Percentiles rank a stretch among this genome's conserved stretches.
These are phyloP conservation scores for Urophycis tenuis DNA, from an alignment of 2,797 vertebrate genomes.

Conservation along the genomic window DNA sequence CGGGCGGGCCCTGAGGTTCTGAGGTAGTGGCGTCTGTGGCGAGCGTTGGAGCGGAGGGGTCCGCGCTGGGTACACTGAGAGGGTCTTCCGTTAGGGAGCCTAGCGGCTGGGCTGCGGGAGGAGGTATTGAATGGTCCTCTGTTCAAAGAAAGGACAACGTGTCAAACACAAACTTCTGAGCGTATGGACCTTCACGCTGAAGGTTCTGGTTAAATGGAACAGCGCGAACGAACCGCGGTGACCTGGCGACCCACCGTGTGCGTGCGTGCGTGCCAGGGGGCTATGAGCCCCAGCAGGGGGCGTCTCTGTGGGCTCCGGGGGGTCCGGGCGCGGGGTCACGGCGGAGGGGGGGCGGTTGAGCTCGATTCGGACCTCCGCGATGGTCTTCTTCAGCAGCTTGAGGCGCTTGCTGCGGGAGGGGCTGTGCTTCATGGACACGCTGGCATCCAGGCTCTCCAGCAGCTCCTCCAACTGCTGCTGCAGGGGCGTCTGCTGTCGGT, in stretches of 20 bases:
- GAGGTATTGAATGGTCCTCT: not conserved
- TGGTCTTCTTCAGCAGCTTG: constrained; percentile 89
- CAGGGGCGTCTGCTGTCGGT: constrained; percentile 77
- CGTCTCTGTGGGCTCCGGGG: not conserved
- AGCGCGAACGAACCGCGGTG: no score
- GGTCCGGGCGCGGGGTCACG: not conserved
- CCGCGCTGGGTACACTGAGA: constrained; percentile 32
- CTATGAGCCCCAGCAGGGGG: not conserved
- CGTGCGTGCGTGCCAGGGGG: no score
- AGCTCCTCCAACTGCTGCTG: constrained; percentile 88
- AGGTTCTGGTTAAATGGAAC: no score
- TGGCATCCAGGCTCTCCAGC: constrained; percentile 90
- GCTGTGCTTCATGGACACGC: constrained; percentile 89
- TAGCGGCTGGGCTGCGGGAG: not conserved
- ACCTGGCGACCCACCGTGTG: no score
- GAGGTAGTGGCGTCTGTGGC: constrained; percentile 82
- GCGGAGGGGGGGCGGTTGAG: constrained; percentile 66
- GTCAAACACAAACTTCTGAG: not conserved
- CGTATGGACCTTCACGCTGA: no score
- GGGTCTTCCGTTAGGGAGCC: not conserved
- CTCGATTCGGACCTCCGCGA: constrained; percentile 80
- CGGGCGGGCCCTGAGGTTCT: constrained; percentile 71
- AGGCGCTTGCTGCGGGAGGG: constrained; percentile 92
- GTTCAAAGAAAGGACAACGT: not conserved
- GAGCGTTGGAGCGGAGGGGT: constrained; percentile 78